Base-by-base conservation (phyloP, 2,113 vertebrate species). In the Leptobrachium ailaonicum region DNA sequence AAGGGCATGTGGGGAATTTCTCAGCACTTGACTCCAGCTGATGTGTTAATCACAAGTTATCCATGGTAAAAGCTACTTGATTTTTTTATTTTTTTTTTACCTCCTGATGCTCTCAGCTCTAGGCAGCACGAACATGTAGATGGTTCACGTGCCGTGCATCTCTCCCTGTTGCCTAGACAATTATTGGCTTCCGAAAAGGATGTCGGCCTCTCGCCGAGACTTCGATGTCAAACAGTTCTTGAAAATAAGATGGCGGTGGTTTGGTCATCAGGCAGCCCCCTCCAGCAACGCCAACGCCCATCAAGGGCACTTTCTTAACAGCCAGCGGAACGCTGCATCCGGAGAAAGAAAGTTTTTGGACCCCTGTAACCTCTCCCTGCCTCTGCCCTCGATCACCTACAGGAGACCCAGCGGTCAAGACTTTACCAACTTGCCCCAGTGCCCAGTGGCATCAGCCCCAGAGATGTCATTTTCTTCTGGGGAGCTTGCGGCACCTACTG, bases 161-260 rank as follows among this genome's bases (percentile, higher is more conserved):
- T 90, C 92, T 90, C 89, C 83, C 89, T 86, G 95, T 96, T 95
- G 94, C 94, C 94, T 95, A 93, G 93, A 96, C 94, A 89, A 95
- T 95, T 88, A 82, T 90, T 92, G 90, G 88, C 88, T 93, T 90
- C 88, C 88, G 85, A 87, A 86, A 87, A 96, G 94, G 88, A 99
- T 99, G 97, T 98, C 97, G 95, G 95, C 91, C 88, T 95, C 95
- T 89, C 94, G 95, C 90, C 98, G 95, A 93, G 97, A 98, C 90
- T 98, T 99, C 92, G 97, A 98, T 82, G 95, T 99, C 91, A 99
- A 97, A 87, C 97, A 98, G 93, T 98, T 99, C 86, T 94, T 99
- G 90, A 93, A 96, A 92, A 96, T 98, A 91, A 92, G 95, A 94
- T 98, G 96, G 97, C 94, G 94, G 92, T 98, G 96, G 96, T 98